Base-by-base conservation (phyloP, 2,113 vertebrate species). In the Paralichthys olivaceus region DNA sequence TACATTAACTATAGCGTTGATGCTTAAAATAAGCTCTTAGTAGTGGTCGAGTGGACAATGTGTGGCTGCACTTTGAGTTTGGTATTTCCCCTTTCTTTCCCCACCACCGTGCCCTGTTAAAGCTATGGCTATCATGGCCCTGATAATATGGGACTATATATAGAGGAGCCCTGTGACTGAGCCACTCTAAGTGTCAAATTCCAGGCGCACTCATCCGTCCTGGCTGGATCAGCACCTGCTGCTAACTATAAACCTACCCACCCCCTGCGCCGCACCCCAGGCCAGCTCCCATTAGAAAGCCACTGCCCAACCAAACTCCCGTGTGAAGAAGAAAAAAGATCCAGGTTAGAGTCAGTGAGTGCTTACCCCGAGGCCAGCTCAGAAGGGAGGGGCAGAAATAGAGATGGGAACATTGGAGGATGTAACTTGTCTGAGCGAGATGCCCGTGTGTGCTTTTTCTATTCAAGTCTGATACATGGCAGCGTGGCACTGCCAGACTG, bases 151-250 rank as follows among this genome's bases (percentile, higher is more conserved):
- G 84, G 77, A 91, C 95, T 96, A 97, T 95, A 95, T 95, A 95
- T 97, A 96, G 93, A 83, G 34, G 73, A 83, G 84, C 92, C 86
- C 87, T 91, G 79, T 95, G 95, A 95, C 94, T 90, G 91, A 89
- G 85, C 81, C 85, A 89, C 92, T 84, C 20, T 81, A 85, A 80
- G 94, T 95, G 94, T 97, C 95, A 40, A 89, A 94, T 97, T 96
- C 93, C 95, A 91, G 54, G 0, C 81, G 0, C 83, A 85, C 84
- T 92, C 93, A 92, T 89, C 91, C 77, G 81, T 92, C 69, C 80
- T 84, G 92, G 81, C 91, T 79, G 89, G 77, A 90, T 90, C 86
- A 94, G 93, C 95, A 96, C 94, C 95, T 96, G 96, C 95, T 94
- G 65, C 94, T 93, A 94, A 94, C 92, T 74, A 89, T 95, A 94